A percentile compares a stretch with the other conserved stretches of the same genome.
phyloP scores from a whole-genome alignment of 2,888 invertebrate species.

The Latrodectus hesperus region DNA sequence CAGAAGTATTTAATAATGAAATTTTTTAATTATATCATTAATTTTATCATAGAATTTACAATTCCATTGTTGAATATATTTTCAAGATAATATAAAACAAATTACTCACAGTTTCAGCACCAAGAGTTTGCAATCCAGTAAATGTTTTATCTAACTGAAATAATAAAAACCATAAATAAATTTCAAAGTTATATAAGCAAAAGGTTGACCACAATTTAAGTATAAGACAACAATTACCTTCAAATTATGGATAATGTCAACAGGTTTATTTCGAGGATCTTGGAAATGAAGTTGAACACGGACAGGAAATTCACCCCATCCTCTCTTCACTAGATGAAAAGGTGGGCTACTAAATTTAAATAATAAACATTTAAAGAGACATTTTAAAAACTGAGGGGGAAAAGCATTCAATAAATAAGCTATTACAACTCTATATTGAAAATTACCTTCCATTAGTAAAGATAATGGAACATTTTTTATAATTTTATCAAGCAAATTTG shows the following conservation, averaged over 20 bases:
- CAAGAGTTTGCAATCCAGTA: constrained; percentile 88
- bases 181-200: too few relatives aligned
- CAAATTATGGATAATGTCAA: constrained; percentile 82
- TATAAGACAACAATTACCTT: constrained; percentile 72
- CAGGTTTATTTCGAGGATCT: constrained; percentile 84
- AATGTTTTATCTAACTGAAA: constrained; percentile 84
- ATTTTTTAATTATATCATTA: too few relatives aligned
- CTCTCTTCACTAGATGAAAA: constrained; percentile 87
- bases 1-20: too few relatives aligned
- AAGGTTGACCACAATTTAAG: neutral
- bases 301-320: constrained; percentile 95
- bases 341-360: constrained; percentile 81
- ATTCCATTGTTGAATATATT: too few relatives aligned
- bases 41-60: too few relatives aligned
- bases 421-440: too few relatives aligned
- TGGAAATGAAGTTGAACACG: constrained; percentile 86
- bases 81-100: neutral
- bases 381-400: too few relatives aligned
- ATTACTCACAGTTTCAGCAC: constrained; percentile 84
- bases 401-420: too few relatives aligned
- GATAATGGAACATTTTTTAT: too few relatives aligned
- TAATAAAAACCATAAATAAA: constrained; percentile 1
- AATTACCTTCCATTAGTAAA: too few relatives aligned
- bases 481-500: too few relatives aligned
- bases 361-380: constrained; percentile 14